Percentiles rank a stretch among this genome's conserved stretches.
Evolutionary conservation across 2,797 vertebrate species (phyloP).

Genomic region (Podarcis siculus): DNA sequence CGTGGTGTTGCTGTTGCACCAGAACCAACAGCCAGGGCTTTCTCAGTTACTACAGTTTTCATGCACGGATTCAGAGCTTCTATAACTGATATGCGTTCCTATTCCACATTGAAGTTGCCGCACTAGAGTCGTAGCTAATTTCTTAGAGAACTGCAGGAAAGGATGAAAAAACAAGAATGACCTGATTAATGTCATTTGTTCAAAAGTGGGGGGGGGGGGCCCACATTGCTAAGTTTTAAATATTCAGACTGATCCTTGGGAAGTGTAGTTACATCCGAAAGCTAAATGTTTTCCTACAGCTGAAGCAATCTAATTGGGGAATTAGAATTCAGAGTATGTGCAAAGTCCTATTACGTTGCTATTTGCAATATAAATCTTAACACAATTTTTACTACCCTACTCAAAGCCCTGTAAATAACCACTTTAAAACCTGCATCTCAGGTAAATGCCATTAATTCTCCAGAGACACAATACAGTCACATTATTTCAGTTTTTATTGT

Average conservation of each 20-base stretch:
- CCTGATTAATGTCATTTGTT: slow-evolving; percentile 39
- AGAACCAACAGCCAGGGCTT: background rate
- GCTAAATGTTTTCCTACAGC: slow-evolving; percentile 45
- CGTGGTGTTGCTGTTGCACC: background rate
- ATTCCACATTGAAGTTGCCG: background rate
- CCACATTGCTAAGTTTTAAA: slow-evolving; percentile 35
- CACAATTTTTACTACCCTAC: slow-evolving; percentile 37
- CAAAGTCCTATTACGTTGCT: slow-evolving; percentile 31
- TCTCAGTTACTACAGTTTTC: background rate
- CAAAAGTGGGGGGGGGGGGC: slow-evolving; percentile 2
- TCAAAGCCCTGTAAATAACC: slow-evolving; percentile 50
- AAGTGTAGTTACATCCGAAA: slow-evolving; percentile 56
- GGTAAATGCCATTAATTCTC: slow-evolving; percentile 59
- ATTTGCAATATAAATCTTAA: slow-evolving; percentile 57
- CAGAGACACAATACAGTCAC: slow-evolving; percentile 42
- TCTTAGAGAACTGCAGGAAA: slow-evolving; percentile 4
- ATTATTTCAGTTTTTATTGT: slow-evolving; percentile 35
- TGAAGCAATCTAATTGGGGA: slow-evolving; percentile 26
- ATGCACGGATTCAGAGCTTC: background rate
- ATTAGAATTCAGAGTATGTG: slow-evolving; percentile 45
- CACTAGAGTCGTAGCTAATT: background rate
- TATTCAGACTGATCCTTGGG: slow-evolving; percentile 26
- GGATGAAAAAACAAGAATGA: background rate
- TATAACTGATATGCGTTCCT: background rate
- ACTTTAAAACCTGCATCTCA: slow-evolving; percentile 56